Conservation (phyloP, 2,797 vertebrate species). For the Glyptemys insculpta region DNA sequence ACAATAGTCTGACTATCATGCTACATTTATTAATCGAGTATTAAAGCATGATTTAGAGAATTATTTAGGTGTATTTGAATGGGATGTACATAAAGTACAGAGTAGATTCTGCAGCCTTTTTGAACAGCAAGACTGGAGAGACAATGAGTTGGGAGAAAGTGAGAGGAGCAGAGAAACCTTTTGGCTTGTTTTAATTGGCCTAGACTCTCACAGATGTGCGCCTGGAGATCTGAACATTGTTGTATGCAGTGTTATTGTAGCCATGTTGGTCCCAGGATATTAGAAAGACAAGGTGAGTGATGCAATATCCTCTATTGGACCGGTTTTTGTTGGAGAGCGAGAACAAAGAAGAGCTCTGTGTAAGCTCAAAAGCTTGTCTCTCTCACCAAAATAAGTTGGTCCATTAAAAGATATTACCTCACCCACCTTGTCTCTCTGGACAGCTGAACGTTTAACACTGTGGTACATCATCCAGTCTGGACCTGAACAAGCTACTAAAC, state of each 20-base stretch:
- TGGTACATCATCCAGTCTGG: too few species aligned
- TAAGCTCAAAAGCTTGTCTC: not conserved
- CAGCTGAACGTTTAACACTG: not conserved
- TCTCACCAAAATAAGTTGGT: not conserved
- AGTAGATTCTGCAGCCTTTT: not conserved
- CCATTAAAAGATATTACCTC: not conserved
- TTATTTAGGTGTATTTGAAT: slow-evolving; percentile 20
- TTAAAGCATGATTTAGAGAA: slow-evolving; percentile 49
- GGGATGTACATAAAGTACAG: not conserved
- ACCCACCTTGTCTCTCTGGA: not conserved
- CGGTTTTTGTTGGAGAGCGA: not conserved
- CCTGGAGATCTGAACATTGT: not conserved
- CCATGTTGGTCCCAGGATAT: not conserved
- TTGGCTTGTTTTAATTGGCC: not conserved
- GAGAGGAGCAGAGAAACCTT: not conserved
- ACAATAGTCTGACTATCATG: not conserved
- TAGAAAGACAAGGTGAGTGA: not conserved
- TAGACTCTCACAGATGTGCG: not conserved
- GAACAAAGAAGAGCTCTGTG: not conserved
- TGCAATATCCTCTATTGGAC: not conserved
- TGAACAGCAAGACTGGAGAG: not conserved
- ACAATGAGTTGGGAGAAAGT: not conserved
- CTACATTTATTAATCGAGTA: slow-evolving; percentile 46
- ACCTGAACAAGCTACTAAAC: not conserved
- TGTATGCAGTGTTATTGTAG: not conserved